Base-by-base conservation (phyloP, 2,113 vertebrate species). In the Cebidichthys violaceus region DNA sequence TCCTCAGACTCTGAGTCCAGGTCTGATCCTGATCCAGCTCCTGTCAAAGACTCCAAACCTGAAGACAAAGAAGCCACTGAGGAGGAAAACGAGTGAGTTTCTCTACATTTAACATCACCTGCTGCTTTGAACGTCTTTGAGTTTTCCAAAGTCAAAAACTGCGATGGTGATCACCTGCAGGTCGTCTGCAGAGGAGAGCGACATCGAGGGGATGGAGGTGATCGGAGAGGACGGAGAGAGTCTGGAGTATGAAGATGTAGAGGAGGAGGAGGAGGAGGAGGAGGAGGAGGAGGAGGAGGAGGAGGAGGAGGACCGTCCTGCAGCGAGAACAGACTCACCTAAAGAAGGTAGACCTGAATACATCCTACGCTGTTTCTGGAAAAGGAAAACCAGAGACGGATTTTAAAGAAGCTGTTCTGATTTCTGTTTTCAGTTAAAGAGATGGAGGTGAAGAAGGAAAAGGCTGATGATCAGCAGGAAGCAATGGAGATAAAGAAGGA, bases 131-230 rank as follows among this genome's bases (percentile, higher is more conserved):
- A 8, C 31, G 65, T 4, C 27, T 39, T 22, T 7, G 10, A 54
- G 31, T 37, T 43, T 29, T 2, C 9, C 15, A 50, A 50, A 18
- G 47, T 20, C 0, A 27, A 66, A 57, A 27, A 14, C 37, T 29
- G 50, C 24, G 33, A 11, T 6, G 1, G 24, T 55, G 11, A 24
- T 7, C 1, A 2, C 9, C 68, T 37, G 24, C 83, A 92, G 89
- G 69, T 79, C 24, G 4, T 80, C 85, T 43, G 81, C 24, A 3
- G 90, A 90, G 7, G 91, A 91, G 6, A 92, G 90, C 27, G 93
- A 94, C 85, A 89, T 93, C 9, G 93, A 93, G 75, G 94, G 92
- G 31, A 92, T 93, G 92, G 92, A 88, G 71, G 92, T 94, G 70
- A 87, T 93, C 6, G 93, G 88, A 27, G 93, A 93, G 82, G 92